Percentiles rank a stretch among this genome's conserved stretches.
Conservation (phyloP, 2,113 vertebrate genomes). For the Ivindomyrus marchei region DNA sequence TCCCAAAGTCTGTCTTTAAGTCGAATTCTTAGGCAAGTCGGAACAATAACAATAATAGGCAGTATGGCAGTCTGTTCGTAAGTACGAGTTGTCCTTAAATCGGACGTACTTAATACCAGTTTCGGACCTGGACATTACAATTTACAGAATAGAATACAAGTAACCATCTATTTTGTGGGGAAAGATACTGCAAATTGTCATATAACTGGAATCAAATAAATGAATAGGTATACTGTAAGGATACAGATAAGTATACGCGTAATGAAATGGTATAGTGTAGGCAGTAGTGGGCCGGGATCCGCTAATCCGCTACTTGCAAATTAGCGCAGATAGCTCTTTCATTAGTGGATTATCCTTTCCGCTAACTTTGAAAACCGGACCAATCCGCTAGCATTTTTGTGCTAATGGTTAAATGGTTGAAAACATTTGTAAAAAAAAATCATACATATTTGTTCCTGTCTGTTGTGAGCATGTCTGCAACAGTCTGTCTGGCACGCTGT, state of each 20-base stretch:
- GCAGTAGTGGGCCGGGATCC: not conserved
- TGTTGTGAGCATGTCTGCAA: not conserved
- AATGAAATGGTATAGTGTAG: not conserved
- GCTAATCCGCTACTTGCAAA: not conserved
- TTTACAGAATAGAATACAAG: not conserved
- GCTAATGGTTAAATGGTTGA: not conserved
- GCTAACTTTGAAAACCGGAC: not conserved
- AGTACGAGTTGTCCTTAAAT: no score
- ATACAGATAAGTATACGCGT: not conserved
- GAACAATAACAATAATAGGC: no score
- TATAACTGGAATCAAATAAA: not conserved
- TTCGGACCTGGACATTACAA: not conserved
- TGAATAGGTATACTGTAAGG: not conserved
- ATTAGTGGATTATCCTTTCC: not conserved
- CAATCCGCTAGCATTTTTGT: not conserved
- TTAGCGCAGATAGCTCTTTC: not conserved
- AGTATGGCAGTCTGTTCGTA: no score
- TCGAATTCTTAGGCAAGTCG: not conserved
- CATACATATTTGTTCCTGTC: not conserved
- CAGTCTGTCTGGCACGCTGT: not conserved
- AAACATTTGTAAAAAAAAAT: not conserved
- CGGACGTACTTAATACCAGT: no score
- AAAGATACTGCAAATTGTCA: not conserved
- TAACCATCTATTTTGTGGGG: not conserved
- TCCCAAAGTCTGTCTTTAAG: not conserved